These are phyloP conservation scores for Trissolcus brochymenae DNA, from an alignment of 2,888 invertebrate species.

Conservation along the genomic window DNA sequence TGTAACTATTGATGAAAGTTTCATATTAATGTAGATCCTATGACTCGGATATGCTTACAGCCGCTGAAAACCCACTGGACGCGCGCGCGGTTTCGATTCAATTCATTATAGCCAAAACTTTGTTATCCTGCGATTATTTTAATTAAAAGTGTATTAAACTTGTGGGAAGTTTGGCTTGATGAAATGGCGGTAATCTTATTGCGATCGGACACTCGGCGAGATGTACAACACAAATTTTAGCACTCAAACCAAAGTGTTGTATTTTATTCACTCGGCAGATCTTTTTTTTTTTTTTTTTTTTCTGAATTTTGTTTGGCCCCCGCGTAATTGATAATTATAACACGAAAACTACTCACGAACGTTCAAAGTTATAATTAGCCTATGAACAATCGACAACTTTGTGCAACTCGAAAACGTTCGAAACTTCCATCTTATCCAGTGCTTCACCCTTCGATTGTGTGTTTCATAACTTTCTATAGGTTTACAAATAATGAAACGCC, in stretches of 20 bases:
- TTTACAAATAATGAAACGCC: too few relatives aligned
- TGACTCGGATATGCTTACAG: background rate
- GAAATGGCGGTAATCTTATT: constrained; percentile 2
- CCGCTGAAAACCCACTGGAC: too few relatives aligned
- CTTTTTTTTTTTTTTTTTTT: too few relatives aligned
- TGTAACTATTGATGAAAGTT: constrained; percentile 48
- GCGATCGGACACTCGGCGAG: too few relatives aligned
- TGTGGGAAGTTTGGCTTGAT: background rate
- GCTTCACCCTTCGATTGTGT: constrained; percentile 33
- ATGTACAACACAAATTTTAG: background rate
- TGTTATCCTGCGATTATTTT: constrained; percentile 1
- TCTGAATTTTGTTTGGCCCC: constrained; percentile 39
- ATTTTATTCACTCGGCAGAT: background rate
- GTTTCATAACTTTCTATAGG: constrained; percentile 14
- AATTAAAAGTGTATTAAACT: constrained; percentile 30
- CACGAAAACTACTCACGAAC: constrained; percentile 65
- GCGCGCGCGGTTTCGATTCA: too few relatives aligned
- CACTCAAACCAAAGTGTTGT: background rate
- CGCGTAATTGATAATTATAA: constrained; percentile 72
- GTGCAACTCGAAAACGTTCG: constrained; percentile 57
- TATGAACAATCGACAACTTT: constrained; percentile 73
- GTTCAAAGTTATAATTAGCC: constrained; percentile 73
- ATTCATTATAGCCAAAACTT: constrained; percentile 4
- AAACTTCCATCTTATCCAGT: constrained; percentile 58
- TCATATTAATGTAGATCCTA: constrained; percentile 22